Base-by-base conservation (phyloP, 2,888 invertebrate genomes). In the Cosmorhoe ocellata region DNA sequence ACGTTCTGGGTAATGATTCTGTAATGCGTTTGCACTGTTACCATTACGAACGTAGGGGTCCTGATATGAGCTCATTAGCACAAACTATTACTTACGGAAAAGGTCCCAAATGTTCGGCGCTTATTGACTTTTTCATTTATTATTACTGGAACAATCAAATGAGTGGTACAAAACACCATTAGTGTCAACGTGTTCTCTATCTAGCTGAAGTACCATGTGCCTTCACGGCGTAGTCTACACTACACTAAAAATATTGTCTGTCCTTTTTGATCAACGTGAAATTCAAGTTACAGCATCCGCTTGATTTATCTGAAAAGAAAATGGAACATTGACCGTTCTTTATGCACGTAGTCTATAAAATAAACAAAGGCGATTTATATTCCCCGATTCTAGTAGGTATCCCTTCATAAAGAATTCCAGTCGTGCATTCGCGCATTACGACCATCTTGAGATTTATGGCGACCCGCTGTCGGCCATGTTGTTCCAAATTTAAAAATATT, bases 401-500 rank as follows among this genome's bases (percentile, higher is more conserved):
- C 81, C 85, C 81, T 84, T 86, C 80, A 84, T 88, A 84, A 81
- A 80, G 79, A 80, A 89, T 88, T 87, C 86, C 76, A 70, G 66
- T 69, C 81, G 77, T 79, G 84, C 79, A 76, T 83, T 80, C 81
- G 74, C 82, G 79, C 74, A 84, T 87, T 87, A 87, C 84, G 77
- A 65, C 76, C 81, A 81, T 85, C 82, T 87, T 79, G 75, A 85
- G 86, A 89, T 89, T 89, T 88, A 88, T 84, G 67, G 79, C 77
- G 76, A 77, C 76, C 87, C 82, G 74, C 81, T 82, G 84, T 84
- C 86, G 75, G 79, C 85, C 83, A 83, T 87, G 84, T 84, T 88
- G 86, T 84, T 80, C 81, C 80, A 84, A 87, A 84, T 88, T 86
- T 84, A 84, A 86, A 86, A 86, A 82, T 84, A 82, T 84, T 79